Evolutionary conservation across 2,797 vertebrate species (phyloP).

Genomic region (Cetoscarus ocellatus): DNA sequence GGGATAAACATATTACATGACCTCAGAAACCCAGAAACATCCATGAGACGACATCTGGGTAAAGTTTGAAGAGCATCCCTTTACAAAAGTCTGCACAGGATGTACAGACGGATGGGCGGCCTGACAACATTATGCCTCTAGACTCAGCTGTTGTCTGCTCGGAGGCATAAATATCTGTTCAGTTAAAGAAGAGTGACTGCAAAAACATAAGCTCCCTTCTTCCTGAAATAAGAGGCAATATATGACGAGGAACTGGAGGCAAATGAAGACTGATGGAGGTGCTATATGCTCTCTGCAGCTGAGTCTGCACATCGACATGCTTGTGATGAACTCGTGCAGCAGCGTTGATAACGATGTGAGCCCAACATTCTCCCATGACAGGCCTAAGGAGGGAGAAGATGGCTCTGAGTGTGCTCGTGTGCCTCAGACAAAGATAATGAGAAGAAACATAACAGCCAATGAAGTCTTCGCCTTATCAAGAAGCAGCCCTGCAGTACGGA

Average conservation of each 20-base stretch:
- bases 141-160: no score
- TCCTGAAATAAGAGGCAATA: constrained; percentile 24
- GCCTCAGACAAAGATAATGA: constrained; percentile 54
- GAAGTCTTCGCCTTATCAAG: constrained; percentile 55
- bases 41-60: no score
- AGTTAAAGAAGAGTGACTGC: constrained; percentile 21
- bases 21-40: no score
- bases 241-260: constrained; percentile 48
- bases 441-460: constrained; percentile 33
- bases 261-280: constrained; percentile 81
- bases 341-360: constrained; percentile 62
- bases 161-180: not conserved
- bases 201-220: constrained; percentile 33
- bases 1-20: no score
- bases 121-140: no score
- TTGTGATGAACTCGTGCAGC: constrained; percentile 63
- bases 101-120: no score
- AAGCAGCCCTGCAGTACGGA: constrained; percentile 37
- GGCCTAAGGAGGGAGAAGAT: constrained; percentile 26
- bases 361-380: constrained; percentile 35
- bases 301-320: constrained; percentile 68
- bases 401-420: constrained; percentile 11
- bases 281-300: constrained; percentile 61
- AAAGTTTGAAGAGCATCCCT: no score
- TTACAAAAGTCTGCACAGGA: no score